Evolutionary conservation across 2,888 invertebrate species (phyloP), one percentile per base, ranked within the genome.

Genomic region (Andrena dorsata): DNA sequence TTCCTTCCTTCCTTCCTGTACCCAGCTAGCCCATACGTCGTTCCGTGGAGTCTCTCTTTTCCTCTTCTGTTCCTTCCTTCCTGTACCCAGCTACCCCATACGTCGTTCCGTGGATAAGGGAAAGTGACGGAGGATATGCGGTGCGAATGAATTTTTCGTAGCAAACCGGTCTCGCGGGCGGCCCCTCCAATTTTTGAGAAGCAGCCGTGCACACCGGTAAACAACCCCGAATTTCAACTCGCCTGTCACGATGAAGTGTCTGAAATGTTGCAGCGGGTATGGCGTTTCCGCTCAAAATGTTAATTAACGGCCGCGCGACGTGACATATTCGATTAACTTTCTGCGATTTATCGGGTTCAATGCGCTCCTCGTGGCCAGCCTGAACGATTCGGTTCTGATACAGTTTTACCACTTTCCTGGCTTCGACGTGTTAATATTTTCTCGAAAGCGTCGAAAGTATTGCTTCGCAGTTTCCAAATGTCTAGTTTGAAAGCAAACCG

Each of bases 121-220:
- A 41, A 41, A 23, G 6, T 20, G 49, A 1, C 5, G 10, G n/a
- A 28, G 65, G 3, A 20, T 51, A 47, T 32, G 64, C 20, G 20
- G n/a, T 28, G 66, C 49, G 66, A 85, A 84, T 86, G 83, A 70
- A 80, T 80, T 72, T 86, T 71, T 66, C 71, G 60, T 35, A 7
- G 3, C 23, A 16, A 10, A 2, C 8, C n/a, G 7, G 20, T 20
- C 8, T 49, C 56, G n/a, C 51, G 30, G 13, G 13, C 51, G 13
- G 2, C 2, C 20, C 35, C 56, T 20, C 20, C 8, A 32, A 35
- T 13, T 35, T 47, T 16, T n/a, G 7, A 16, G 51, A 7, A 28
- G 16, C 23, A n/a, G 23, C 32, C 56, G 13, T 30, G 0, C 16
- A 5, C 2, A 3, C 23, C 28, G 8, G 26, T 32, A 35, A 56